These are phyloP conservation scores for Neoascia interrupta DNA, from an alignment of 2,888 invertebrate genomes.

Conservation along the genomic window DNA sequence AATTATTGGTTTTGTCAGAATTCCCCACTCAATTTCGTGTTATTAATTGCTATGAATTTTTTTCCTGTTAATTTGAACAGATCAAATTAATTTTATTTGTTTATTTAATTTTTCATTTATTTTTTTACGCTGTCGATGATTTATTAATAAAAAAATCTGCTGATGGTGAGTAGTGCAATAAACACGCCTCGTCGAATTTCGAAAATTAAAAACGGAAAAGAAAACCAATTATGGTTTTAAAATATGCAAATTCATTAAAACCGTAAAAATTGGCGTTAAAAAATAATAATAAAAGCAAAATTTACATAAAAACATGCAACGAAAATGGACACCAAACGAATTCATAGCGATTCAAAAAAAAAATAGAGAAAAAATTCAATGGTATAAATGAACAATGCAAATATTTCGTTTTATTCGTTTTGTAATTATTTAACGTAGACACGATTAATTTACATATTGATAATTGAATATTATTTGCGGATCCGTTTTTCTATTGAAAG, in stretches of 20 bases:
- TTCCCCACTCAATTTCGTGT: background rate
- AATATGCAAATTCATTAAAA: constrained; percentile 48
- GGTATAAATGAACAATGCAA: constrained; percentile 22
- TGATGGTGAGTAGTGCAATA: constrained; percentile 61
- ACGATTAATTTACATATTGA: constrained; percentile 52
- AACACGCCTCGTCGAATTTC: constrained; percentile 31
- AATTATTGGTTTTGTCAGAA: constrained; percentile 27
- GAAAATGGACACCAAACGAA: no score
- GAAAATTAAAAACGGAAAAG: constrained; percentile 15
- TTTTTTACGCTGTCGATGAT: constrained; percentile 3
- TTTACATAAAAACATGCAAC: no score
- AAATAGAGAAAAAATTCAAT: constrained; percentile 16
- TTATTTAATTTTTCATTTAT: background rate
- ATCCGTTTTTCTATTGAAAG: no score
- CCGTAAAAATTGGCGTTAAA: no score
- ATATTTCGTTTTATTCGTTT: constrained; percentile 47
- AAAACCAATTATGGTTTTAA: constrained; percentile 41
- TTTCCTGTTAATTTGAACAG: constrained; percentile 1
- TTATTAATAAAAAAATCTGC: constrained; percentile 65
- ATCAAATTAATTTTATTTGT: constrained; percentile 18
- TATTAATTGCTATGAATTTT: constrained; percentile 43
- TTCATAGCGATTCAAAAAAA: no score
- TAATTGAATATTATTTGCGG: constrained; percentile 59
- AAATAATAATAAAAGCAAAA: no score
- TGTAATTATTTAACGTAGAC: constrained; percentile 51